A percentile compares a stretch with the other conserved stretches of the same genome.
Evolutionary conservation across 2,113 vertebrate species (phyloP).

Genomic region (Chascanopsetta lugubris): DNA sequence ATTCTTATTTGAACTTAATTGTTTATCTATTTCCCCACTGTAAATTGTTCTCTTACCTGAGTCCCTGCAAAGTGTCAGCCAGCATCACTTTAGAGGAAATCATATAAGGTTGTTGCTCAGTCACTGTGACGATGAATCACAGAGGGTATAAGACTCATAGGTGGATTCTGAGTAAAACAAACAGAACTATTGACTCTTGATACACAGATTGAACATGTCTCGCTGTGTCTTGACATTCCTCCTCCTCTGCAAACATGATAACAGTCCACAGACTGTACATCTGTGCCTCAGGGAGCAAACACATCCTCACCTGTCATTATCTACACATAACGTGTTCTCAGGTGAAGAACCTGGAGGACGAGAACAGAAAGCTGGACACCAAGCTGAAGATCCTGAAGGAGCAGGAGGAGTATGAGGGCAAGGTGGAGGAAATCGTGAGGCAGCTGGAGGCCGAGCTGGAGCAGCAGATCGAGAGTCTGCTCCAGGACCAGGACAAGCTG

Average conservation of each 20-base stretch:
- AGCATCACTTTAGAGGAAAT: too few species aligned
- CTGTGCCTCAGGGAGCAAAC: background rate
- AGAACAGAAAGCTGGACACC: conserved; percentile 77
- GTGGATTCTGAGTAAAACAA: background rate
- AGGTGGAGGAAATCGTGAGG: conserved; percentile 66
- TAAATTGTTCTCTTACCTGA: conserved; percentile 3
- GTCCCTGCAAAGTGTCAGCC: too few species aligned
- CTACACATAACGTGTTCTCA: conserved; percentile 24
- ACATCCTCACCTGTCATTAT: background rate
- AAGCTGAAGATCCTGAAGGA: conserved; percentile 77
- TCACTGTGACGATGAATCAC: too few species aligned
- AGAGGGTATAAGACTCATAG: too few species aligned
- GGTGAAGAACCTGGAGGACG: conserved; percentile 79
- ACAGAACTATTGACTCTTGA: background rate
- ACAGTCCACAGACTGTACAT: background rate
- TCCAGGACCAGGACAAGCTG: conserved; percentile 71
- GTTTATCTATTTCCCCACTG: too few species aligned
- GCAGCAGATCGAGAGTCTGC: conserved; percentile 69
- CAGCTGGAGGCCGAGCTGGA: conserved; percentile 66
- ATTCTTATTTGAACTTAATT: background rate
- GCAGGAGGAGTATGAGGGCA: conserved; percentile 74
- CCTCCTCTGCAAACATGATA: background rate
- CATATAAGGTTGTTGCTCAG: too few species aligned
- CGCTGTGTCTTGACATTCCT: background rate
- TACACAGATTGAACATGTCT: background rate